Evolutionary conservation across 2,797 vertebrate species (phyloP).

Genomic region (Girardinus metallicus): DNA sequence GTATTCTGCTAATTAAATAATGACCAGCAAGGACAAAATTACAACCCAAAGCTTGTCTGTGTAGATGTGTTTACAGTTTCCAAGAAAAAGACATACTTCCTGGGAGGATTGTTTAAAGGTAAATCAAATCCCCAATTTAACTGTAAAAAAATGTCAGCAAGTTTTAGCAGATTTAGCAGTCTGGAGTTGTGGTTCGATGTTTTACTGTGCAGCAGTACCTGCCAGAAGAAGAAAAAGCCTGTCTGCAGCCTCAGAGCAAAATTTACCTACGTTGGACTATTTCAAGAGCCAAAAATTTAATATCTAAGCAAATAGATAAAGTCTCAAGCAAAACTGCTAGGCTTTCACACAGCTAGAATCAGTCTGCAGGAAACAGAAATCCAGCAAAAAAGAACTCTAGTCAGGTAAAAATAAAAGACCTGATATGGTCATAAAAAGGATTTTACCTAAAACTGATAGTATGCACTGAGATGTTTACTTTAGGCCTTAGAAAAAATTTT

Average conservation of each 20-base stretch:
- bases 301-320: conserved; percentile 6
- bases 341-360: not conserved
- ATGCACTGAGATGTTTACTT: not conserved
- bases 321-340: not conserved
- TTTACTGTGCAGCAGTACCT: conserved; percentile 2
- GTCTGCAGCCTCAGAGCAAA: conserved; percentile 8
- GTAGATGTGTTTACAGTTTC: conserved; percentile 1
- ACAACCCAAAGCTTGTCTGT: not conserved
- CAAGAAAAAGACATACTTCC: not conserved
- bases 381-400: not conserved
- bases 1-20: conserved; percentile 10
- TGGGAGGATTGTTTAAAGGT: not conserved
- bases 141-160: conserved; percentile 5
- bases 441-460: not conserved
- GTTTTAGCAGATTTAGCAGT: conserved; percentile 2
- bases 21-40: conserved; percentile 1
- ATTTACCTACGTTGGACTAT: not conserved
- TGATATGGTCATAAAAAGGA: not conserved
- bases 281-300: not conserved
- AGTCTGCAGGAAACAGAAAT: not conserved
- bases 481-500: not conserved
- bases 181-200: not conserved
- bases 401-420: not conserved
- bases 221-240: conserved; percentile 7
- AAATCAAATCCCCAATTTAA: conserved; percentile 8